Percentiles rank a stretch among this genome's conserved stretches.
Evolutionary conservation across 1,140 invertebrate species (phyloP).

Genomic region (Ceratitis capitata): DNA sequence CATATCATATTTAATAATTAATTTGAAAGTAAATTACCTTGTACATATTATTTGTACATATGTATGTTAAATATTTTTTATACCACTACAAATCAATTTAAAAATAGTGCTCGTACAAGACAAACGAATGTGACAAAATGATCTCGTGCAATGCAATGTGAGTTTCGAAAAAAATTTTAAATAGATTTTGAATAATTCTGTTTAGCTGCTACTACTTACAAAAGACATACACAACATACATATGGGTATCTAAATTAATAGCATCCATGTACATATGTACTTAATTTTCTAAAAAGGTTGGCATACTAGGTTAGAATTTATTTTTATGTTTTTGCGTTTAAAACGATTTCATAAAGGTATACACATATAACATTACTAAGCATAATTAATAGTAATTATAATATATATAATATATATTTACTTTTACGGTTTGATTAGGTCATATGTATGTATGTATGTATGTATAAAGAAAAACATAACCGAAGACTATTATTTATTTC

Average conservation of each 20-base stretch:
- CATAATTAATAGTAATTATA: not conserved
- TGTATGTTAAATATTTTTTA: not conserved
- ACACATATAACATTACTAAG: not conserved
- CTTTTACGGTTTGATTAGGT: not conserved
- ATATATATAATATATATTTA: not conserved
- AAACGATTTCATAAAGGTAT: not conserved
- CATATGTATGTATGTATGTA: too few species aligned
- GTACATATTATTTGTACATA: too few species aligned
- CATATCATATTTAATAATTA: not conserved
- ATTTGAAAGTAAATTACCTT: not conserved
- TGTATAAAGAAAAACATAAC: not conserved
- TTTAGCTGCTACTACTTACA: not conserved
- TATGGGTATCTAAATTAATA: constrained; percentile 10
- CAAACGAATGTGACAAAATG: not conserved
- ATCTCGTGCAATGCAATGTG: not conserved
- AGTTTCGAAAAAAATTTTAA: not conserved
- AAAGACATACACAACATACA: too few species aligned
- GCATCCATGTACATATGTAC: not conserved
- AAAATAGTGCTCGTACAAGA: too few species aligned
- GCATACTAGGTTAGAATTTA: not conserved
- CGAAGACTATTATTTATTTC: not conserved
- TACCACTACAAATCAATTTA: not conserved
- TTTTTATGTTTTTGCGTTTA: not conserved
- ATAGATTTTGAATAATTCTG: not conserved
- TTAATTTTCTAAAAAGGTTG: not conserved